phyloP scores from a whole-genome alignment of 2,888 invertebrate species.

The Boloria selene region DNA sequence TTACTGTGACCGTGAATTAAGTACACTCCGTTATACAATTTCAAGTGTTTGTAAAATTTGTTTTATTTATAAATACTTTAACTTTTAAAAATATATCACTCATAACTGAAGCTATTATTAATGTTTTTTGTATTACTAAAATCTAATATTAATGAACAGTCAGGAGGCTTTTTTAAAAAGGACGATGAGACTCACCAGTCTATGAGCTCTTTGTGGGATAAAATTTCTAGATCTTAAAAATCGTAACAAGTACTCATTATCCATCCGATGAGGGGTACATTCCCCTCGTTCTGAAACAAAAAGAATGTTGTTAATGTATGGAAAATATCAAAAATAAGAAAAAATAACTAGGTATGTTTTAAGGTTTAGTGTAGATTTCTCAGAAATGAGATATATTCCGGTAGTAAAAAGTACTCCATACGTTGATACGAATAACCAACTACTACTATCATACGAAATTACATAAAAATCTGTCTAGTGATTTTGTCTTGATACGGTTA shows the following conservation, averaged over 20 bases:
- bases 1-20: slow-evolving; percentile 3
- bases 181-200: slow-evolving; percentile 83
- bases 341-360: no score
- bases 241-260: slow-evolving; percentile 87
- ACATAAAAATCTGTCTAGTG: no score
- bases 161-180: background rate
- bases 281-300: slow-evolving; percentile 86
- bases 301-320: no score
- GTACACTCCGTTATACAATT: slow-evolving; percentile 1
- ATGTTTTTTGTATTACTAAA: no score
- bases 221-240: slow-evolving; percentile 89
- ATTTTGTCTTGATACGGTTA: no score
- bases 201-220: slow-evolving; percentile 86
- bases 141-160: no score
- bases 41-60: background rate
- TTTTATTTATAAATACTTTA: background rate
- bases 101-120: background rate
- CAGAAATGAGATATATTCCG: no score
- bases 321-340: no score
- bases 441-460: no score
- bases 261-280: slow-evolving; percentile 88
- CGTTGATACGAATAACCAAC: no score
- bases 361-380: no score
- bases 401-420: no score
- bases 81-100: background rate